Conservation (phyloP, 2,888 invertebrate species). For the Cenopis cana region DNA sequence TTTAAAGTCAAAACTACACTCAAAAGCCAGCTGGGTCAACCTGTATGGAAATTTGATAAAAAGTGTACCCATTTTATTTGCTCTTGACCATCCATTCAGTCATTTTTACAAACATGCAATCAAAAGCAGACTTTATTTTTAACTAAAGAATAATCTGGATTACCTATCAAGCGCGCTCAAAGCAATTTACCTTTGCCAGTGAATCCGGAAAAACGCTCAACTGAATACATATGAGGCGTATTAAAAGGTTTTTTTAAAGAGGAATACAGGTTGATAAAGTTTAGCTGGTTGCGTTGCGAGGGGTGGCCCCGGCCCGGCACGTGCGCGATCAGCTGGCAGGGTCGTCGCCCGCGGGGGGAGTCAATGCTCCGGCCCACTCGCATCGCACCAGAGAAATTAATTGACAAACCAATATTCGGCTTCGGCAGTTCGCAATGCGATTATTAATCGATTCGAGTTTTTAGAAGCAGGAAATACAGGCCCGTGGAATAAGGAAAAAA, state of each 20-base stretch:
- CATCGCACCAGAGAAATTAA: constrained; percentile 17
- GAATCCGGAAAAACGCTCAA: background rate
- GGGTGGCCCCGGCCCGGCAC: constrained; percentile 31
- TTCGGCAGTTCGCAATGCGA: background rate
- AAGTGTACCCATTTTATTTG: no score
- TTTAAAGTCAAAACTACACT: no score
- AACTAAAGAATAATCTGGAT: background rate
- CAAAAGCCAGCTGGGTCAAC: no score
- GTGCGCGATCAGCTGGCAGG: constrained; percentile 40
- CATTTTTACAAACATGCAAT: background rate
- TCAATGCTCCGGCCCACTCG: constrained; percentile 50
- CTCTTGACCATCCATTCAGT: no score
- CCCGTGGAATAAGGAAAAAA: no score
- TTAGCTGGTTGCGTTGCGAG: background rate
- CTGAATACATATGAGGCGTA: constrained; percentile 9
- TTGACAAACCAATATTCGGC: constrained; percentile 9
- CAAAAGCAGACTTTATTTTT: background rate
- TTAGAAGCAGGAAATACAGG: background rate
- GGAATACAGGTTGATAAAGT: background rate
- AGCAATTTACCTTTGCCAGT: background rate
- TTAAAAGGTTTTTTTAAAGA: background rate
- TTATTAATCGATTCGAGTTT: background rate
- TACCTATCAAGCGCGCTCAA: background rate
- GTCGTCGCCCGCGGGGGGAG: constrained; percentile 39
- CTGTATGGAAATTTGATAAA: no score